Percentiles rank a stretch among this genome's conserved stretches.
These are phyloP conservation scores for Enteromius afrohamiltoni DNA, from an alignment of 2,797 vertebrate genomes.

Conservation along the genomic window DNA sequence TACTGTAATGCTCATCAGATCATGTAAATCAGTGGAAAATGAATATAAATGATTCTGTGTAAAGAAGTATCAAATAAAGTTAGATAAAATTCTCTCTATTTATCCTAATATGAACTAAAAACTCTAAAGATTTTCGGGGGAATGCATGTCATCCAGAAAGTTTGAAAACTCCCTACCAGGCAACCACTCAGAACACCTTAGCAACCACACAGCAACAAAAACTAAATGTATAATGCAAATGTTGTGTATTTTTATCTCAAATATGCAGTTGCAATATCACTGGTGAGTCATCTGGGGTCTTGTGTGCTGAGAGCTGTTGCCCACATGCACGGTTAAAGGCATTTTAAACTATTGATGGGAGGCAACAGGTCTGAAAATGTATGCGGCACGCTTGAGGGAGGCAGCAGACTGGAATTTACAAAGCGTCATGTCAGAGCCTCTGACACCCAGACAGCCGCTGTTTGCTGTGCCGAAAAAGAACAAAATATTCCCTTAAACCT, in stretches of 20 bases:
- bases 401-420: constrained; percentile 48
- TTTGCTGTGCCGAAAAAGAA: constrained; percentile 40
- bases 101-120: too few relatives aligned
- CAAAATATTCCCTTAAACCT: constrained; percentile 53
- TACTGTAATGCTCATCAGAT: too few relatives aligned
- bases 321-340: constrained; percentile 25
- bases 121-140: not conserved
- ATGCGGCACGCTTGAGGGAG: constrained; percentile 33
- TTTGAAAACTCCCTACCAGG: not conserved
- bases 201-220: not conserved
- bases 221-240: not conserved
- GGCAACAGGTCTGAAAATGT: constrained; percentile 48
- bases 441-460: constrained; percentile 44
- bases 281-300: constrained; percentile 26
- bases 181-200: not conserved
- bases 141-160: not conserved
- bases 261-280: constrained; percentile 28
- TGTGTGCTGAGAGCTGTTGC: constrained; percentile 23
- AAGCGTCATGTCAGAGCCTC: constrained; percentile 47
- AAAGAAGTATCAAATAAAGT: too few relatives aligned
- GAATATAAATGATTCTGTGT: too few relatives aligned
- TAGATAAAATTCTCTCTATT: too few relatives aligned
- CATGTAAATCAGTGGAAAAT: too few relatives aligned
- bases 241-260: constrained; percentile 4
- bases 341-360: constrained; percentile 48